phyloP scores from a whole-genome alignment of 2,113 vertebrate genomes.

The Brachyistius frenatus region DNA sequence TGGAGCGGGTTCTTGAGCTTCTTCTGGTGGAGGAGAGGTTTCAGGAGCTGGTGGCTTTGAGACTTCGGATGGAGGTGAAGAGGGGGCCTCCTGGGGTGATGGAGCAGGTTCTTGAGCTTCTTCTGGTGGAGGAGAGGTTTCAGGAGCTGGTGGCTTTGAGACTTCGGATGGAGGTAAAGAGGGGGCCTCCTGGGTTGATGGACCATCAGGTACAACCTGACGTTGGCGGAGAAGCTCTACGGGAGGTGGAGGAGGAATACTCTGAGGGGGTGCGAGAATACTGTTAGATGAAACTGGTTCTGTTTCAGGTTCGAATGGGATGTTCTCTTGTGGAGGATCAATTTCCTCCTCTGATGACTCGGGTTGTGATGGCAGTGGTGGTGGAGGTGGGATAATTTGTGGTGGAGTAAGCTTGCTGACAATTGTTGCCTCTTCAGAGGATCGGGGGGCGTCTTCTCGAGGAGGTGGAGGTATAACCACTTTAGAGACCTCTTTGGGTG shows the following conservation, averaged over 20 bases:
- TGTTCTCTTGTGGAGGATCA: conserved; percentile 19
- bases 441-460: conserved; percentile 9
- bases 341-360: conserved; percentile 26
- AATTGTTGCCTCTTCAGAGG: conserved; percentile 20
- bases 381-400: conserved; percentile 65
- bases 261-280: conserved; percentile 59
- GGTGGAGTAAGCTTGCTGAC: conserved; percentile 41
- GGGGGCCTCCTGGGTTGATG: conserved; percentile 18
- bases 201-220: not conserved
- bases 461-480: conserved; percentile 14
- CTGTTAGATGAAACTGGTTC: conserved; percentile 16
- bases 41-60: too few relatives aligned
- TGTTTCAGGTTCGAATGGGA: conserved; percentile 12
- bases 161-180: conserved; percentile 37
- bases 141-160: conserved; percentile 2
- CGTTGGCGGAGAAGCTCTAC: conserved; percentile 33
- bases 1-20: too few relatives aligned
- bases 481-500: conserved; percentile 37
- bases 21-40: too few relatives aligned
- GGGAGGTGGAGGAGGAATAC: conserved; percentile 59
- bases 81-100: not conserved
- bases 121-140: conserved; percentile 41
- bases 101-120: conserved; percentile 23
- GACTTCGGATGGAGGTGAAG: too few relatives aligned
- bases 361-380: conserved; percentile 3